Evolutionary conservation across 1,140 invertebrate species (phyloP).

Genomic region (Temnothorax curvispinosus): DNA sequence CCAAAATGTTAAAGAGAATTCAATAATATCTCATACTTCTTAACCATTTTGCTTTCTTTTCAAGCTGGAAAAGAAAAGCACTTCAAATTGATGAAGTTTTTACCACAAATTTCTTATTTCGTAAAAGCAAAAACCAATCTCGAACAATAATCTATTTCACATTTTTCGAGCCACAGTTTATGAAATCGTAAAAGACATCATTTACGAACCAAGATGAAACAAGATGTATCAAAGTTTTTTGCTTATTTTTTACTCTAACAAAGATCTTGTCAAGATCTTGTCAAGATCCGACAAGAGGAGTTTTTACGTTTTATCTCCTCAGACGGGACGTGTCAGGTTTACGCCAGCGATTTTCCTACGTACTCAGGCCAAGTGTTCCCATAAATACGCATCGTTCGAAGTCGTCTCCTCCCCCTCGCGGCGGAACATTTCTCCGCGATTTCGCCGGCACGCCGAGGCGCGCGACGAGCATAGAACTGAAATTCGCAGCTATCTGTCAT

Average conservation of each 20-base stretch:
- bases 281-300: background rate
- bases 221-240: background rate
- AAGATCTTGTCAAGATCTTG: background rate
- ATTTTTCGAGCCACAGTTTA: background rate
- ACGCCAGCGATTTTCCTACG: conserved; percentile 66
- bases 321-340: conserved; percentile 70
- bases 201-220: background rate
- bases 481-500: conserved; percentile 52
- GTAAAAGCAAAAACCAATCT: background rate
- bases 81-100: background rate
- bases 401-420: conserved; percentile 2
- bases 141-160: background rate
- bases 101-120: background rate
- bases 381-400: conserved; percentile 69
- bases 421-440: conserved; percentile 50
- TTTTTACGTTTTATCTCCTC: conserved; percentile 70
- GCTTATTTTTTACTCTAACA: conserved; percentile 5
- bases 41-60: background rate
- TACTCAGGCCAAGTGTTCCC: conserved; percentile 50
- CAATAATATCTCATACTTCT: background rate
- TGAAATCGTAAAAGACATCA: background rate
- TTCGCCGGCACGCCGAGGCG: conserved; percentile 7
- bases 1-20: conserved; percentile 14
- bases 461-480: conserved; percentile 12
- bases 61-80: background rate